These are phyloP conservation scores for Julus scandinavius DNA, from an alignment of 2,888 invertebrate species.

Conservation along the genomic window DNA sequence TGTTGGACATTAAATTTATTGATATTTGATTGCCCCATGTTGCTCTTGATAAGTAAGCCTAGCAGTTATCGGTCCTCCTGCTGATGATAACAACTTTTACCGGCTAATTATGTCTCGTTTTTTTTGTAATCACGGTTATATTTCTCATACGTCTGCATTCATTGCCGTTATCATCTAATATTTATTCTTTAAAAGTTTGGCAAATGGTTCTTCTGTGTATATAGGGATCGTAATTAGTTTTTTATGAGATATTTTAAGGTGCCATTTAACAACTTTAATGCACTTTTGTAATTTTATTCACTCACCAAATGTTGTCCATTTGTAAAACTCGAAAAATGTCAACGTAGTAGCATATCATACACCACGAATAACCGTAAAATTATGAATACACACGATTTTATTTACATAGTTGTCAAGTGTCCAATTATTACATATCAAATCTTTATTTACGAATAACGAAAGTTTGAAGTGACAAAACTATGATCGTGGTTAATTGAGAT, in stretches of 20 bases:
- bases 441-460: not conserved
- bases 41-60: too few relatives aligned
- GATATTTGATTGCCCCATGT: too few relatives aligned
- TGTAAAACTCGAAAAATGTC: not conserved
- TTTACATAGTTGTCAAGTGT: conserved; percentile 24
- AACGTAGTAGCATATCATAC: not conserved
- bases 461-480: not conserved
- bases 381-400: not conserved
- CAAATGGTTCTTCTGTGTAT: not conserved
- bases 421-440: not conserved
- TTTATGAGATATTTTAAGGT: not conserved
- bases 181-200: not conserved
- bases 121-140: too few relatives aligned
- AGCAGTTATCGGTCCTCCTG: too few relatives aligned
- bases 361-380: not conserved
- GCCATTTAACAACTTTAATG: not conserved
- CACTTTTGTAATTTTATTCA: conserved; percentile 42
- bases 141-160: too few relatives aligned
- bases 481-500: not conserved
- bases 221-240: conserved; percentile 13
- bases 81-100: too few relatives aligned
- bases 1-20: too few relatives aligned
- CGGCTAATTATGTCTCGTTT: too few relatives aligned
- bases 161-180: not conserved
- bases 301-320: conserved; percentile 4